phyloP scores from a whole-genome alignment of 2,113 vertebrate genomes.

The Epinephelus cyanopodus region DNA sequence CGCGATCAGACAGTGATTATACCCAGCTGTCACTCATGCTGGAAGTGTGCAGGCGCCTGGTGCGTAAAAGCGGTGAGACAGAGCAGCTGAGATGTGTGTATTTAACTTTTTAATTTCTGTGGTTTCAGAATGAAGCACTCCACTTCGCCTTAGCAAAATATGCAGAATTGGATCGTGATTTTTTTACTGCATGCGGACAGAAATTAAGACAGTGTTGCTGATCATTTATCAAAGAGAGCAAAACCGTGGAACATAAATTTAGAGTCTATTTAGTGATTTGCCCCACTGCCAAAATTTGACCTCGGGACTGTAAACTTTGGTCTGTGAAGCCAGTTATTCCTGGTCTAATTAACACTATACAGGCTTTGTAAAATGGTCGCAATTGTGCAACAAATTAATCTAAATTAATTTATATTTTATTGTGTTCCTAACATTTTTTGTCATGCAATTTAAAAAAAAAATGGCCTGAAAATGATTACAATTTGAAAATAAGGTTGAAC shows the following conservation, averaged over 20 bases:
- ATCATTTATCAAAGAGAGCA: not conserved
- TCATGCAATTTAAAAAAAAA: not conserved
- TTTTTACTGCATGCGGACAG: not conserved
- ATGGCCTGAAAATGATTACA: not conserved
- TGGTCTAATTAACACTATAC: not conserved
- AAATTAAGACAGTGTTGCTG: not conserved
- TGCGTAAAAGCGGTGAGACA: slow-evolving; percentile 32
- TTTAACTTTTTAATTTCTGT: not conserved
- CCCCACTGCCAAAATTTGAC: not conserved
- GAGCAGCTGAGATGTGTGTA: not conserved
- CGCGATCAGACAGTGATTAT: slow-evolving; percentile 26
- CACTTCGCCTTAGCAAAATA: not conserved
- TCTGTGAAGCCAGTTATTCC: not conserved
- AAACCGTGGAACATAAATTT: not conserved
- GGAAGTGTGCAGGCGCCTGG: slow-evolving; percentile 6
- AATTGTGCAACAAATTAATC: not conserved
- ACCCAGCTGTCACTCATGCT: slow-evolving; percentile 39
- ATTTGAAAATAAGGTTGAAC: not conserved
- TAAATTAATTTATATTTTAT: not conserved
- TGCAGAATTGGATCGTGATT: not conserved
- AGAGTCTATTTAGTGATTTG: not conserved
- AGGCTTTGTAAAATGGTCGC: not conserved
- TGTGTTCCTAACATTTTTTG: not conserved
- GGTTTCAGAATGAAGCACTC: not conserved
- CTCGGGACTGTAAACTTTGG: not conserved